phyloP scores from a whole-genome alignment of 2,797 vertebrate genomes.

The Myotis myotis region DNA sequence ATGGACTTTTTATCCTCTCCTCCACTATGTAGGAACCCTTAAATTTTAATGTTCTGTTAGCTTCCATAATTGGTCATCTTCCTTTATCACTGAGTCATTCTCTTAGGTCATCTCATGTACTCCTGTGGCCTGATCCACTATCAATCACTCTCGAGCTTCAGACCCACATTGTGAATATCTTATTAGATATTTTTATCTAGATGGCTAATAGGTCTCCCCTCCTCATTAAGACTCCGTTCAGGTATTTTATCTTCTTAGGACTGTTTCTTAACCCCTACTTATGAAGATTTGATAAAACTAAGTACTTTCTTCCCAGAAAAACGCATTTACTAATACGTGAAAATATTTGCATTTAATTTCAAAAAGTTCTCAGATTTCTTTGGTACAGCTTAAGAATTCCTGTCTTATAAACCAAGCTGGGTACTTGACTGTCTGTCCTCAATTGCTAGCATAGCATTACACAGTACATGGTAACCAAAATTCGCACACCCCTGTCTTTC shows the following conservation, averaged over 20 bases:
- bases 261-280: not conserved
- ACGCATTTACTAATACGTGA: not conserved
- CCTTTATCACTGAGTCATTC: not conserved
- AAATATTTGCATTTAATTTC: not conserved
- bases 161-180: not conserved
- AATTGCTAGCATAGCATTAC: not conserved
- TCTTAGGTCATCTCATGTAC: not conserved
- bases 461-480: not conserved
- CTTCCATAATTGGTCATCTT: not conserved
- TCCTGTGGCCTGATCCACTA: not conserved
- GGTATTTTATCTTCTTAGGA: not conserved
- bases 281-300: slow-evolving; percentile 6
- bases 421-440: not conserved
- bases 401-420: not conserved
- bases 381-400: slow-evolving; percentile 3
- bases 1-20: not conserved
- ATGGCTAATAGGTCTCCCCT: not conserved
- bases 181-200: slow-evolving; percentile 6
- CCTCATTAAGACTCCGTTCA: not conserved
- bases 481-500: not conserved
- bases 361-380: not conserved
- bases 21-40: not conserved
- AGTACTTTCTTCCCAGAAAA: not conserved
- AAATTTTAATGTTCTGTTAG: not conserved
- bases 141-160: not conserved